phyloP scores from a whole-genome alignment of 2,888 invertebrate genomes.

The Hipparchia sbordonii region DNA sequence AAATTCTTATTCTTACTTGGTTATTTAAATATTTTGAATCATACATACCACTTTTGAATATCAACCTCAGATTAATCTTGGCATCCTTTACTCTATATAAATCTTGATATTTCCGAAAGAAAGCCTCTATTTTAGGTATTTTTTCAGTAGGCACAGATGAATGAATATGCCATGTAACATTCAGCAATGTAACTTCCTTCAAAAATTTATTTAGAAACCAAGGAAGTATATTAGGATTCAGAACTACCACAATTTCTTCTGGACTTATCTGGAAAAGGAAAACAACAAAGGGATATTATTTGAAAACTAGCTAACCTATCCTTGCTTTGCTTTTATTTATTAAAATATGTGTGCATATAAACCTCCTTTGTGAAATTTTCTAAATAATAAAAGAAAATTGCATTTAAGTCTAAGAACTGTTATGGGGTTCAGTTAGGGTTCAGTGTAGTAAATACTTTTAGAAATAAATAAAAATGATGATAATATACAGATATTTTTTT shows the following conservation, averaged over 20 bases:
- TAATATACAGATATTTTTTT: too few relatives aligned
- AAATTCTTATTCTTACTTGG: background rate
- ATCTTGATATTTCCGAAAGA: conserved; percentile 56
- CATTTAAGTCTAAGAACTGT: too few relatives aligned
- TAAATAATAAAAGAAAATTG: too few relatives aligned
- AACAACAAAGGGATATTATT: too few relatives aligned
- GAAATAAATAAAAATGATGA: too few relatives aligned
- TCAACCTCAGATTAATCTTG: conserved; percentile 84
- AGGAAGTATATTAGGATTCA: conserved; percentile 85
- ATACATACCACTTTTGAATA: conserved; percentile 89
- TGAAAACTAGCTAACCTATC: too few relatives aligned
- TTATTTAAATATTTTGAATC: background rate
- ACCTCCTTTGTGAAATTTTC: too few relatives aligned
- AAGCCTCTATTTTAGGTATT: conserved; percentile 61
- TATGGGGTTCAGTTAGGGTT: too few relatives aligned
- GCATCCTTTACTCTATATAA: conserved; percentile 38
- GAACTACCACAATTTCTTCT: conserved; percentile 86
- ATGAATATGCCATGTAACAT: conserved; percentile 84
- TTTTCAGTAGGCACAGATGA: conserved; percentile 82
- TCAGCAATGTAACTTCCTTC: conserved; percentile 79
- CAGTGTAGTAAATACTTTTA: too few relatives aligned
- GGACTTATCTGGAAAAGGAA: conserved; percentile 57
- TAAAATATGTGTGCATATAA: too few relatives aligned
- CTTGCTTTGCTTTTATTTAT: too few relatives aligned
- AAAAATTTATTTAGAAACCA: conserved; percentile 85